Percentiles rank a stretch among this genome's conserved stretches.
These are phyloP conservation scores for Drosophila macrospina DNA, from an alignment of 2,888 invertebrate species.

Conservation along the genomic window DNA sequence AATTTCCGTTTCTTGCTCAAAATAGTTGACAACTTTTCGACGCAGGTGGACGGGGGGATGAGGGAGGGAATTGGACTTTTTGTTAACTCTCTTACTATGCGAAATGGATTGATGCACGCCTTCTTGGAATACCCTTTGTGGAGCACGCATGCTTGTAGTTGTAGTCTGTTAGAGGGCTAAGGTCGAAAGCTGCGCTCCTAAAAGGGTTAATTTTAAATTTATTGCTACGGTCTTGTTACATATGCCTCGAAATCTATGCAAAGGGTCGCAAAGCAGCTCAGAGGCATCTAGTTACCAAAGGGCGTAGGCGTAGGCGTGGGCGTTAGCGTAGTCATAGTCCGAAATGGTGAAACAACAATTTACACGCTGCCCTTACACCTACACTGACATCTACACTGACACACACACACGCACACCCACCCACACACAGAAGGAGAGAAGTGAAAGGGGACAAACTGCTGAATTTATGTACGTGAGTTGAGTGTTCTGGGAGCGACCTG, in stretches of 20 bases:
- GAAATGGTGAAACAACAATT: constrained; percentile 60
- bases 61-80: constrained; percentile 3
- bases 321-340: constrained; percentile 53
- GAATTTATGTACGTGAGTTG: constrained; percentile 66
- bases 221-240: constrained; percentile 69
- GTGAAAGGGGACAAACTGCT: constrained; percentile 32
- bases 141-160: constrained; percentile 4
- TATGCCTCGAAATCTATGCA: constrained; percentile 58
- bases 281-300: constrained; percentile 16
- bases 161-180: constrained; percentile 39
- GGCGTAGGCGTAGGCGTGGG: constrained; percentile 44
- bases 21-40: constrained; percentile 40
- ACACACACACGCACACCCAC: neutral
- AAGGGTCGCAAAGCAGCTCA: constrained; percentile 37
- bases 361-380: constrained; percentile 27
- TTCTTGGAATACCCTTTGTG: constrained; percentile 9
- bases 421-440: neutral
- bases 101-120: constrained; percentile 49
- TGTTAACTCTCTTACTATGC: constrained; percentile 7
- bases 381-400: neutral
- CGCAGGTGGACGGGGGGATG: neutral
- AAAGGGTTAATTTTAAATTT: constrained; percentile 82
- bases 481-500: constrained; percentile 55
- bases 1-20: constrained; percentile 22
- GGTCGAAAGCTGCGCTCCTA: constrained; percentile 73